Percentiles rank a stretch among this genome's conserved stretches.
Evolutionary conservation across 2,888 invertebrate species (phyloP).

Genomic region (Acholoe squamosa): DNA sequence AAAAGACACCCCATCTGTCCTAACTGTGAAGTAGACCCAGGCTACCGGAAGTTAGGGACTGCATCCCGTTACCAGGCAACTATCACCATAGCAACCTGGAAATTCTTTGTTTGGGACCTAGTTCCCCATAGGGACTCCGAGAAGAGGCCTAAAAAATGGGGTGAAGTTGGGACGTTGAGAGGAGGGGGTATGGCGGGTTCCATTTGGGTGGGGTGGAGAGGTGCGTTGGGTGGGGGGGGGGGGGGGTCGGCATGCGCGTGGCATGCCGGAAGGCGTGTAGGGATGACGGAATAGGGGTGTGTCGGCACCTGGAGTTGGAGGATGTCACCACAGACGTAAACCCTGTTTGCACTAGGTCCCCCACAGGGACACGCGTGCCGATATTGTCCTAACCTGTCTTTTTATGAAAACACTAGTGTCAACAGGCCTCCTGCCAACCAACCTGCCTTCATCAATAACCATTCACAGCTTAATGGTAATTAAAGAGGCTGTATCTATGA

Average conservation of each 20-base stretch:
- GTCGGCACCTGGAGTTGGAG: neutral
- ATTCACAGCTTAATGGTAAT: no score
- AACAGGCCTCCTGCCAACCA: no score
- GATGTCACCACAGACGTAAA: neutral
- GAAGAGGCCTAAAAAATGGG: neutral
- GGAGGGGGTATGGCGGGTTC: neutral
- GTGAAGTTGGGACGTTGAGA: neutral
- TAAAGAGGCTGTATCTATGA: no score
- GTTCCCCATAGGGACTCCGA: neutral
- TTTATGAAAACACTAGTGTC: no score
- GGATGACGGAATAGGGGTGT: neutral
- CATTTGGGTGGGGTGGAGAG: neutral
- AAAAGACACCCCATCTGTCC: no score
- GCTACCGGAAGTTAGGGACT: neutral
- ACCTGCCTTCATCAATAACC: no score
- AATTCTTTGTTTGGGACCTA: conserved; percentile 33
- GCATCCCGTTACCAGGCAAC: neutral
- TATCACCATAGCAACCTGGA: neutral
- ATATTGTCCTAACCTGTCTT: no score
- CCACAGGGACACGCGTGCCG: neutral
- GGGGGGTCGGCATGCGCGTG: neutral
- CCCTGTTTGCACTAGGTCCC: conserved; percentile 6
- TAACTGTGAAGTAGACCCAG: no score
- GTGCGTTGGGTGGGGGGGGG: neutral
- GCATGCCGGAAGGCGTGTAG: neutral